Percentiles rank a stretch among this genome's conserved stretches.
phyloP scores from a whole-genome alignment of 1,140 invertebrate species.

The Elysia chlorotica region DNA sequence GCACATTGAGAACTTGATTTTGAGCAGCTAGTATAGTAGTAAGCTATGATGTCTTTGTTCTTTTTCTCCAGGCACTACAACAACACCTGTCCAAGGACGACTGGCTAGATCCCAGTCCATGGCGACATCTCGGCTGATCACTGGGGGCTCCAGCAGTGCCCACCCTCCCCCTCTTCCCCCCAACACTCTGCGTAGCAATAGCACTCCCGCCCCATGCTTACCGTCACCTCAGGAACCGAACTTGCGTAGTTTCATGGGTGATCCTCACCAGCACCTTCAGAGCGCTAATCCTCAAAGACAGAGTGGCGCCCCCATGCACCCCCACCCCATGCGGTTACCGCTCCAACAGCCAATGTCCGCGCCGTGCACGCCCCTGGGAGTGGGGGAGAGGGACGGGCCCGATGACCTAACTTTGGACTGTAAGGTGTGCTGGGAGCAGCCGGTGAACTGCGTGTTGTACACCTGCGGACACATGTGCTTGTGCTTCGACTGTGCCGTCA shows the following conservation, averaged over 20 bases:
- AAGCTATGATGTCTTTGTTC: slow-evolving; percentile 4
- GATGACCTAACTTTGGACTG: no score
- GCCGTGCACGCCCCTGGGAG: no score
- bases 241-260: no score
- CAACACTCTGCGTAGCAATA: slow-evolving; percentile 37
- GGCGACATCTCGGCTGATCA: slow-evolving; percentile 36
- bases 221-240: slow-evolving; percentile 24
- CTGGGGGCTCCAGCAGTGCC: slow-evolving; percentile 16
- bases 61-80: slow-evolving; percentile 10
- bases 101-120: slow-evolving; percentile 42
- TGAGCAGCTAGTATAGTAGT: not conserved
- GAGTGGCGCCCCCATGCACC: no score
- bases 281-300: no score
- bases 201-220: slow-evolving; percentile 29
- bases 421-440: slow-evolving; percentile 91
- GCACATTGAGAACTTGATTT: no score
- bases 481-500: slow-evolving; percentile 94
- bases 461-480: slow-evolving; percentile 99
- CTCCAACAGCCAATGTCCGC: no score
- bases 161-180: slow-evolving; percentile 23
- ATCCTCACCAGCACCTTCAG: no score
- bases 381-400: no score
- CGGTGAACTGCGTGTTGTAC: slow-evolving; percentile 91
- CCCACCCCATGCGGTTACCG: no score
- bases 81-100: slow-evolving; percentile 14